Base-by-base conservation (phyloP, 2,797 vertebrate genomes). In the Esox masquinongy region DNA sequence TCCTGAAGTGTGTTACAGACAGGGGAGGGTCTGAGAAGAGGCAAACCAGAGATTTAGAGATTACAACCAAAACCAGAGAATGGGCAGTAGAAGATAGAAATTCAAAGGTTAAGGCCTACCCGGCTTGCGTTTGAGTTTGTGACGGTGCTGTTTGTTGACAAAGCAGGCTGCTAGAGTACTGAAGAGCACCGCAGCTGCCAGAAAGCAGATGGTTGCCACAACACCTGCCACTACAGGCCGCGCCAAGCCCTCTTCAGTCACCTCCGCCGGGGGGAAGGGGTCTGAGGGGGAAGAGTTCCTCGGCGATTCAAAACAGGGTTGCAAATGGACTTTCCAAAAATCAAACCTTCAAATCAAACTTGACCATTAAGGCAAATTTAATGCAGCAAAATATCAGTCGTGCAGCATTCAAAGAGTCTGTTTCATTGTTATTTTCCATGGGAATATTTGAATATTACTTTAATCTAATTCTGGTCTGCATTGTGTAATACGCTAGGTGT, bases 1-100 rank as follows among this genome's bases (percentile, higher is more conserved):
- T 99, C 94, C 98, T 96, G 94, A 96, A 98, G 95, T 99, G 98
- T 80, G 98, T 99, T 92, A 99, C 98, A 83, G 98, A 99, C 87
- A 99, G 94, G 39, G 98, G 98, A 93, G 98, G 98, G 93, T 99
- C 98, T 99, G 88, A 88, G 85, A 85, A 83, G 69, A 90, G 53
- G 88, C 82, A 86, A 68, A 90, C 72, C 84, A 80, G 76, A 63
- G 39, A 75, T 76, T 81, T 85, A 77, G 68, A 56, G 39, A 72
- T 69, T 51, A 70, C 4, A 64, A 2, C 31, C 66, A 36, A 34
- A 50, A 17, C 3, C 26, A 67, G 8, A 66, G n/a, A 26, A 31
- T 17, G 29, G 39, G 75, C 3, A 59, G 14, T 7, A 70, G 22
- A 70, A 47, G 3, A 47, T 15, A 26, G 43, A 49, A 50, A 19